Evolutionary conservation across 2,888 invertebrate genomes (phyloP), one percentile per base, ranked within the genome.

Genomic region (Limnephilus rhombicus): DNA sequence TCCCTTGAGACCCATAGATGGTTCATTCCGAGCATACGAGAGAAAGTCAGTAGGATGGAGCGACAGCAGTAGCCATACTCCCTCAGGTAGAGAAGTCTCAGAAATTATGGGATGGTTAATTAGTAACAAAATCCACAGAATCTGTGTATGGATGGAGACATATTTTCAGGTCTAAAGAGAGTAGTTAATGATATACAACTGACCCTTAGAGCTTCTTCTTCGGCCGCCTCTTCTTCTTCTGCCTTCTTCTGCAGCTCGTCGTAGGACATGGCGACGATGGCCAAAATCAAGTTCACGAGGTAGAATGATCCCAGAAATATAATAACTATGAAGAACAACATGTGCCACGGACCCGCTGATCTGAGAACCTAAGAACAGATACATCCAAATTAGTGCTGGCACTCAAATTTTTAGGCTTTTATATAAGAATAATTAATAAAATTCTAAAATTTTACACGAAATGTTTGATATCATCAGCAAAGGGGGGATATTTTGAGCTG

Each of bases 211-310:
- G 98, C 98, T 96, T 99, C 98, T 95, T 99, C 99, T 96, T 99
- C 99, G 85, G 98, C 99, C 94, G 98, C 98, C 95, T 99, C 99
- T 95, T 99, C 99, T 95, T 99, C 99, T 96, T 98, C 98, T 91
- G 99, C 99, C 96, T 99, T 99, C 97, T 99, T 99, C 96, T 99
- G 99, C 96, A 99, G 97, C 96, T 99, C 99, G 96, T 99, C 99
- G 96, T 99, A 99, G 91, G 99, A 99, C 99, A 99, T 99, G 95
- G 99, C 99, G 96, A 99, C 99, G 96, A 99, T 99, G 95, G 99
- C 99, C 97, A 99, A 98, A 96, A 99, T 99, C 97, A 99, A 98
- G 96, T 99, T 99, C 95, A 99, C 99, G 95, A 99, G 98, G 97
- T 99, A 99, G 97, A 99, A 99, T 94, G 99, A 99, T 94, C 99